Evolutionary conservation across 2,888 invertebrate genomes (phyloP), one percentile per base, ranked within the genome.

Genomic region (Drosophila quasianomalipes): DNA sequence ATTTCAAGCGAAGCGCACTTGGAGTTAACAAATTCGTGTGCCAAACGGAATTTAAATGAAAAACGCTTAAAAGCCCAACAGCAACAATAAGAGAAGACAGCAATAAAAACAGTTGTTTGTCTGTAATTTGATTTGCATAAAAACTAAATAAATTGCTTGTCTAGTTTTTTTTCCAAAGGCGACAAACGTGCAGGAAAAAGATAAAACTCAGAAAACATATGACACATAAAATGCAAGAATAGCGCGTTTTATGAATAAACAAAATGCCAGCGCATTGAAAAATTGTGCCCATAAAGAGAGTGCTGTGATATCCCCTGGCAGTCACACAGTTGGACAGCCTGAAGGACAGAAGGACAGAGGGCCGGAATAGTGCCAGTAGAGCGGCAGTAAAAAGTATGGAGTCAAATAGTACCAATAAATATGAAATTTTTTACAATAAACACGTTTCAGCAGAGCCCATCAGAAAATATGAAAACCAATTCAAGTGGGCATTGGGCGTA

Each of bases 61-160:
- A 74, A 76, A 41, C 58, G 67, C 68, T 76, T 58, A 54, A 70
- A 66, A 71, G 62, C 60, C 64, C 52, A 52, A 70, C 66, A 53
- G 41, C 47, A 69, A 39, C 58, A 53, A 47, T 31, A 28, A 19
- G 28, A 26, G 22, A 22, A 41, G 63, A 33, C 52, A 31, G 66
- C 57, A 59, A 65, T 77, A 70, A 73, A 73, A 77, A 63, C 55
- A 16, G 10, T 54, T 69, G 64, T 68, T 76, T 76, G 66, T 51
- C 44, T 73, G 81, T 82, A 75, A 82, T 85, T 85, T 85, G 75
- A 84, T 86, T 84, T 86, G 84, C 84, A 84, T 84, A 80, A 82
- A 86, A 82, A 76, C 70, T 71, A 80, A 86, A 84, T 84, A 84
- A 84, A 84, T 86, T 78, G 70, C 69, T 47, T 64, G 55, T 41